Evolutionary conservation across 1,140 invertebrate genomes (phyloP), one percentile per base, ranked within the genome.

Genomic region (Temnothorax nylanderi): DNA sequence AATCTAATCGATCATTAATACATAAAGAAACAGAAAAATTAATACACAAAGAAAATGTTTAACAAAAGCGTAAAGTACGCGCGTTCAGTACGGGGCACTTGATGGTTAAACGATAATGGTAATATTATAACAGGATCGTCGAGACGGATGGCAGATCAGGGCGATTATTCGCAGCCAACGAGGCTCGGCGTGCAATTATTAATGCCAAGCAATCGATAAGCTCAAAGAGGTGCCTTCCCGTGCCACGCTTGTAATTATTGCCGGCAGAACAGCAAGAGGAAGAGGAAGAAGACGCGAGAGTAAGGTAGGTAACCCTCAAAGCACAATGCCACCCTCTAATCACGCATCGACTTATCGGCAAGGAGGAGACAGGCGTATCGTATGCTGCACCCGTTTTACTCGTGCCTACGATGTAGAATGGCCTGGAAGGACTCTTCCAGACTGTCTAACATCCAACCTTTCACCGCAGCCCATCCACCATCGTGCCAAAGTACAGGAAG

Each of bases 301-400:
- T 21, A 51, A 49, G 81, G 60, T 44, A 71, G 72, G 65, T 82
- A 72, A 76, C 90, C 91, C 91, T 94, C 93, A 93, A 94, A 95
- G 93, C 91, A 94, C 94, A 94, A 95, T 95, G 91, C 91, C 93
- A 94, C 93, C 92, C 94, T 94, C 93, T 95, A 95, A 95, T 95
- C 94, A 94, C 87, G 93, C 91, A 95, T 95, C 94, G 94, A 95
- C 94, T 95, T 94, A 95, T 95, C 91, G 94, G 87, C 78, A 87
- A 91, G 78, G 69, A 87, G 81, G 90, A 90, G 81, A 89, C 91
- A 78, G 90, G 37, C 21, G 88, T 92, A 93, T 92, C 90, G 90
- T 92, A 87, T 93, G 88, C 86, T 86, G 76, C 87, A 80, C 88
- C 58, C 89, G 88, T 88, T 92, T 88, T 71, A 88, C 86, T 56